Percentiles rank a stretch among this genome's conserved stretches.
Conservation (phyloP, 2,113 vertebrate species). For the Xenopus borealis region DNA sequence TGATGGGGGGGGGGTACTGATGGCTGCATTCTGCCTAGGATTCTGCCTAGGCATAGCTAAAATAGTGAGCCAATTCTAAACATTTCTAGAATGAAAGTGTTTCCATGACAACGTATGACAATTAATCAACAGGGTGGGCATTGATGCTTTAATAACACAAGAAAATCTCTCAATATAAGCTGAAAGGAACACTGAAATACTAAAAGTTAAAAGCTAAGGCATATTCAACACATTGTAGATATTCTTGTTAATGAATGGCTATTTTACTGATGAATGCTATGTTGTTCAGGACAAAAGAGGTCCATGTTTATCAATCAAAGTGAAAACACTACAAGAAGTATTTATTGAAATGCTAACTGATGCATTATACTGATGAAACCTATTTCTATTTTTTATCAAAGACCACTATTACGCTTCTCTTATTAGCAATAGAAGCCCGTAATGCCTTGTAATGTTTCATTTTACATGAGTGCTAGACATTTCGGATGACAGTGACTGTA, state of each 20-base stretch:
- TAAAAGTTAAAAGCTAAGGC: not conserved
- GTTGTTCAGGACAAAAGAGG: not conserved
- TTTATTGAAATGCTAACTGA: not conserved
- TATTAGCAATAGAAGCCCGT: too few relatives aligned
- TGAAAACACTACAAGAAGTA: not conserved
- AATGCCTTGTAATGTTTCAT: too few relatives aligned
- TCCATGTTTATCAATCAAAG: not conserved
- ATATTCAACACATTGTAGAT: not conserved
- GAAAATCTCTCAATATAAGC: slow-evolving; percentile 3
- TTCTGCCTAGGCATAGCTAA: slow-evolving; percentile 29
- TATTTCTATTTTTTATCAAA: too few relatives aligned
- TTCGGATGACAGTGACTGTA: too few relatives aligned
- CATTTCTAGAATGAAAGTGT: slow-evolving; percentile 28
- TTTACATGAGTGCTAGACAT: too few relatives aligned
- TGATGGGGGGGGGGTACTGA: slow-evolving; percentile 11
- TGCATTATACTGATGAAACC: not conserved
- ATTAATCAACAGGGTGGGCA: slow-evolving; percentile 34
- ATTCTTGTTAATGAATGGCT: not conserved
- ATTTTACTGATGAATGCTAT: not conserved
- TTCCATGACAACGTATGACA: slow-evolving; percentile 38
- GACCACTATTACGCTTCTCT: too few relatives aligned
- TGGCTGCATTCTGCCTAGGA: slow-evolving; percentile 29
- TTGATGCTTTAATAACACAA: slow-evolving; percentile 17
- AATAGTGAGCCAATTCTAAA: slow-evolving; percentile 34
- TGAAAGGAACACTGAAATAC: not conserved